Base-by-base conservation (phyloP, 2,888 invertebrate genomes). In the Apamea sordens region DNA sequence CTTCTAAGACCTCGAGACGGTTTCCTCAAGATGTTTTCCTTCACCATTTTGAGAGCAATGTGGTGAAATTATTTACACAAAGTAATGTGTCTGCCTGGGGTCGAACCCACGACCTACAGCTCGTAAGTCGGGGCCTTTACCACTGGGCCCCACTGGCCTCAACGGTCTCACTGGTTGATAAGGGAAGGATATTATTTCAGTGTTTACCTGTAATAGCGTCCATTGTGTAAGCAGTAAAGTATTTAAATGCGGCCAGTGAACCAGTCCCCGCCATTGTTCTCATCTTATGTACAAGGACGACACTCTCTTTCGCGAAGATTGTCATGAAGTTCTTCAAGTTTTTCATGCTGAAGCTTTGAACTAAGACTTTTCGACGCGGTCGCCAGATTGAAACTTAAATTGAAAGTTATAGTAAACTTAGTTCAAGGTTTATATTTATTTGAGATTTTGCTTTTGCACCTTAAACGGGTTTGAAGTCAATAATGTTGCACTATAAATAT, bases 311-410 rank as follows among this genome's bases (percentile, higher is more conserved):
- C 5, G 79, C 79, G 67, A 94, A 93, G 24, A 94, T 86, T 21
- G 89, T 63, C 15, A 90, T 79, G 44, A 91, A 94, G 8, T 82
- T 76, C 11, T 87, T 88, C 65, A 94, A 78, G n/a, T 90, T 89
- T 75, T 92, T 93, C 10, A 87, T 79, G 0, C 88, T 87, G 77
- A 93, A 93, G 1, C 85, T 89, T 2, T 92, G 92, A 0, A 89
- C 80, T 2, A 93, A 63, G 28, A 92, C 74, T 75, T 92, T 94
- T 28, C 94, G 92, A 21, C 94, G 93, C 0, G 89, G 90, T 2
- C 92, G 92, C 94, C 94, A 94, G 11, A 92, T 91, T 7, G 90
- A 65, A 0, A 92, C 94, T 94, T 80, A 47, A 32, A 44, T 64
- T 68, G 15, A 28, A 68, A 44, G 2, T 11, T 11, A 56, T 11